Conservation (phyloP, 2,113 vertebrate species). For the Ornithorhynchus anatinus region DNA sequence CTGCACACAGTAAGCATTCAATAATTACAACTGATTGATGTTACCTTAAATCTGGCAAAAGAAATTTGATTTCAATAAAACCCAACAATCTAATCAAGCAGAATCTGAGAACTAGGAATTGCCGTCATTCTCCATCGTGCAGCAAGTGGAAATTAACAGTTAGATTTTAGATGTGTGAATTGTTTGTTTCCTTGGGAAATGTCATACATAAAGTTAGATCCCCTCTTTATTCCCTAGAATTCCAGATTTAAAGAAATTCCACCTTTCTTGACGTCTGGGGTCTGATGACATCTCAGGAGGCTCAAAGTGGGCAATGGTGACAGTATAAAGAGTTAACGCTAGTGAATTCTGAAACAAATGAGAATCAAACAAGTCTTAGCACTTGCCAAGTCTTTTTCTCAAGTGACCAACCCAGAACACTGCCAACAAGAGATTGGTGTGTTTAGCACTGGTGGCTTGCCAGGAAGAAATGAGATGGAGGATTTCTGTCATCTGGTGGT, state of each 20-base stretch:
- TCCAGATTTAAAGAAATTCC: not conserved
- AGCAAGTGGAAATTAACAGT: not conserved
- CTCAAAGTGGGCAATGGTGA: not conserved
- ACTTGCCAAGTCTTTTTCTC: not conserved
- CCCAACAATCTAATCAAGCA: too few species aligned
- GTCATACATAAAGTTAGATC: not conserved
- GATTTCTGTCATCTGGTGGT: not conserved
- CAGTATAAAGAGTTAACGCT: not conserved
- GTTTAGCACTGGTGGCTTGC: not conserved
- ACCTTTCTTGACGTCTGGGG: not conserved
- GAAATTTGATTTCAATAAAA: too few species aligned
- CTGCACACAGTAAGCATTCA: too few species aligned
- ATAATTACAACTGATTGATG: too few species aligned
- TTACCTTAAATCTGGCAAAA: too few species aligned
- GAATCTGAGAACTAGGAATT: too few species aligned
- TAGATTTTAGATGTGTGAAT: not conserved
- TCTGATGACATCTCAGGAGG: not conserved
- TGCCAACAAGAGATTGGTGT: not conserved
- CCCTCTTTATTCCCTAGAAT: not conserved
- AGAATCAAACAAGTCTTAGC: not conserved
- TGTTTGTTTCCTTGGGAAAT: not conserved
- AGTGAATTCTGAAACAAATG: not conserved
- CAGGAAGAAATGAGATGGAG: not conserved
- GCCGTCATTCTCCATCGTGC: not conserved
- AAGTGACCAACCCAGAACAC: not conserved